A percentile compares a stretch with the other conserved stretches of the same genome.
Conservation (phyloP, 2,113 vertebrate genomes). For the Neopipo cinnamomea region DNA sequence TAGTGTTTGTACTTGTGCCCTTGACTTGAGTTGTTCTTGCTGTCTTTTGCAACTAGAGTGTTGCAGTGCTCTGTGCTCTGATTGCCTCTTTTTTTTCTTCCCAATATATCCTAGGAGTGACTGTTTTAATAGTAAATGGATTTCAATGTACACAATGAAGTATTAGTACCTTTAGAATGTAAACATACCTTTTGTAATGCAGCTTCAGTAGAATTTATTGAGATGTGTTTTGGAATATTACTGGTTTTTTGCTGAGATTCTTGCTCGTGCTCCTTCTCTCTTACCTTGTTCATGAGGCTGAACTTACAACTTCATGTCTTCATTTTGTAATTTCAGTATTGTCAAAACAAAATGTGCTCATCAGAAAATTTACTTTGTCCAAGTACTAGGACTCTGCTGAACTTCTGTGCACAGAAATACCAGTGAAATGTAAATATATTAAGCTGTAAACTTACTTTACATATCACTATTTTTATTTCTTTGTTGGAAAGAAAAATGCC, state of each 20-base stretch:
- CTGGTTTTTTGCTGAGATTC: background rate
- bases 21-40: slow-evolving; percentile 23
- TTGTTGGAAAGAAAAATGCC: background rate
- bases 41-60: background rate
- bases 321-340: background rate
- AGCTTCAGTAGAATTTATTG: background rate
- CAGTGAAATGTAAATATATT: background rate
- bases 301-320: background rate
- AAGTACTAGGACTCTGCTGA: background rate
- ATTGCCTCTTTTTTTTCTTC: background rate
- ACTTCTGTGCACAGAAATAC: background rate
- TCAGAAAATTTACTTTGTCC: background rate
- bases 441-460: background rate
- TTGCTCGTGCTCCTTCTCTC: background rate
- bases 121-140: background rate
- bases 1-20: slow-evolving; percentile 26
- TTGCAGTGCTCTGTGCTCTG: background rate
- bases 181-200: background rate
- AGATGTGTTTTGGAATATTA: background rate
- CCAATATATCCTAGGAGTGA: background rate
- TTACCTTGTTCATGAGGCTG: background rate
- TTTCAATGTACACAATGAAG: background rate
- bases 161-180: background rate
- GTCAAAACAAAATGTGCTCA: background rate
- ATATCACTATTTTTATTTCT: background rate